A percentile compares a stretch with the other conserved stretches of the same genome.
phyloP scores from a whole-genome alignment of 2,113 vertebrate species.

The Heloderma charlesbogerti region DNA sequence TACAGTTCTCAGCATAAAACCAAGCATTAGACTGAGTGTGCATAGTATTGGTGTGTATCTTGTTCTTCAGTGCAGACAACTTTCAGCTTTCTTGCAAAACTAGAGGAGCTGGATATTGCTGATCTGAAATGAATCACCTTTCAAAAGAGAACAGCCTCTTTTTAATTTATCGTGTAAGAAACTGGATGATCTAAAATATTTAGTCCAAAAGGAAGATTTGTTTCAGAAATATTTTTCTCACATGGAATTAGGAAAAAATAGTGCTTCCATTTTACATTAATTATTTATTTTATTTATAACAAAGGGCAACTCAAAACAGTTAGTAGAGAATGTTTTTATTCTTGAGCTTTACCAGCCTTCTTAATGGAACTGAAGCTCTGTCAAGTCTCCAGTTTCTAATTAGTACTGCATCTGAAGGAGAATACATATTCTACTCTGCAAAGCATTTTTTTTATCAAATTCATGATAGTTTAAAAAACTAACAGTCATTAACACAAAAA shows the following conservation, averaged over 20 bases:
- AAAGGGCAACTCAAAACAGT: background rate
- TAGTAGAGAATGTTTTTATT: background rate
- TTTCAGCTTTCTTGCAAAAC: background rate
- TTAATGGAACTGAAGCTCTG: background rate
- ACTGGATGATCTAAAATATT: background rate
- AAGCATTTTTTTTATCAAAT: background rate
- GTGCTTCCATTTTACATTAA: background rate
- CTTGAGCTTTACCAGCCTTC: background rate
- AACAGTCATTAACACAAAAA: background rate
- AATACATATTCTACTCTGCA: background rate
- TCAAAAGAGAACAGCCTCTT: slow-evolving; percentile 21
- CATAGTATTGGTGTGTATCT: background rate
- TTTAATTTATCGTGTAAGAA: background rate
- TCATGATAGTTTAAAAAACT: background rate
- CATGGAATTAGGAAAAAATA: background rate
- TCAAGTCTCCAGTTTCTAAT: background rate
- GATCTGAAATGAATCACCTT: slow-evolving; percentile 10
- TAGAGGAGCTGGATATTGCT: background rate
- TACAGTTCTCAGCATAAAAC: accelerated
- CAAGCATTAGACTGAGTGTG: background rate
- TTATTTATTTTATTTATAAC: background rate
- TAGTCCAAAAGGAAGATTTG: background rate
- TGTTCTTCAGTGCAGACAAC: background rate
- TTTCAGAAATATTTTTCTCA: background rate
- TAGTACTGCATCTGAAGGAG: background rate